Base-by-base conservation (phyloP, 2,113 vertebrate species). In the Callipepla squamata region DNA sequence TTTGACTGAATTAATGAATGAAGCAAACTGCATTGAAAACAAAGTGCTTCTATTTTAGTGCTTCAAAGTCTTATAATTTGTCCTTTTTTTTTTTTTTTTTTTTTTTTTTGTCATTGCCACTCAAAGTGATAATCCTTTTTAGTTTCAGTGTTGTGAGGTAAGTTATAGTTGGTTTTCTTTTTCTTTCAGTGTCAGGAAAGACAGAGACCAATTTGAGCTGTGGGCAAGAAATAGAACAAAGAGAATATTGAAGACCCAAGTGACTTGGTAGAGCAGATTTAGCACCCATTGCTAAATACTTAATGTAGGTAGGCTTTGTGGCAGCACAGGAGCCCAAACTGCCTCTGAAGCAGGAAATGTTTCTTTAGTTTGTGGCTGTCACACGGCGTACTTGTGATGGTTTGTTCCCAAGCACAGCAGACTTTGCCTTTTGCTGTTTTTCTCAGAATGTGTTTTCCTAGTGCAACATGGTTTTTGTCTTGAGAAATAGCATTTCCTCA, bases 201-300 rank as follows among this genome's bases (percentile, higher is more conserved):
- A 92, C 72, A 85, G 68, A 80, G 91, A 94, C 32, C 73, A 72
- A 95, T 95, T 84, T 48, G 40, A 78, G 51, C 74, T 90, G 90
- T 66, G 53, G 53, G 73, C 36, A 90, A 96, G 93, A 94, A 96
- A 86, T 94, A 94, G 95, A 91, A 91, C 20, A 17, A 74, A 0
- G 80, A 88, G 69, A 90, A 70, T 90, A 88, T 2, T 78, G 87
- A 91, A 75, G 78, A 88, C 65, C 61, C 36, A 65, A 91, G 87
- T 45, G 67, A 70, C 63, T 87, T 55, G 30, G 19, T 42, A 69
- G 90, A 88, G 76, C 13, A 4, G 44, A 95, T 93, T 78, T 86
- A 95, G 90, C 53, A 90, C n/a, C 65, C 30, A 16, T 65, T 89
- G 14, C 69, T 94, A 72, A 95, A 96, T 96, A 88, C 53, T 95